Conservation (phyloP, 1,140 invertebrate genomes). For the Drosophila ambigua region DNA sequence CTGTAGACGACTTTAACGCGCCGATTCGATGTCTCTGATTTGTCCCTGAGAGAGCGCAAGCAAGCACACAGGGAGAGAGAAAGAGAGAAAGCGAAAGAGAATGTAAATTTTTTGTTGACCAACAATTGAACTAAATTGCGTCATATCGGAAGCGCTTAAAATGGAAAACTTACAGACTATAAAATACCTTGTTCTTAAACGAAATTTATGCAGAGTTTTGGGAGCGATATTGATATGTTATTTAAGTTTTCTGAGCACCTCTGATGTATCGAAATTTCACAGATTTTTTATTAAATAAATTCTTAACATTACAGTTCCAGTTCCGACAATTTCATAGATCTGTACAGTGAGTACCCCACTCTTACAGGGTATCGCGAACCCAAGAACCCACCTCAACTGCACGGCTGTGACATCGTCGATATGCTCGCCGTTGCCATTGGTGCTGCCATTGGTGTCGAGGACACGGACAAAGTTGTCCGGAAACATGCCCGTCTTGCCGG, state of each 20-base stretch:
- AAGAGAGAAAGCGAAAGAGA: conserved; percentile 21
- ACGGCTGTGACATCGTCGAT: conserved; percentile 60
- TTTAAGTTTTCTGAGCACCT: too few species aligned
- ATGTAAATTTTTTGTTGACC: conserved; percentile 24
- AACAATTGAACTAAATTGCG: conserved; percentile 37
- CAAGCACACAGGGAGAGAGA: conserved; percentile 12
- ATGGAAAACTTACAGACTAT: neutral
- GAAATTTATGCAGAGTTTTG: too few species aligned
- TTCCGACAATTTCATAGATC: too few species aligned
- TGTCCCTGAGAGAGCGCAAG: conserved; percentile 73
- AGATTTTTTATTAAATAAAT: too few species aligned
- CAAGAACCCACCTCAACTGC: conserved; percentile 72
- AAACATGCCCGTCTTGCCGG: conserved; percentile 96
- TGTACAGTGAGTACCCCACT: too few species aligned
- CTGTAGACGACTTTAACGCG: conserved; percentile 94
- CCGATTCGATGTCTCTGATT: conserved; percentile 85
- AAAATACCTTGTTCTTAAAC: too few species aligned
- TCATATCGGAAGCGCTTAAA: conserved; percentile 19
- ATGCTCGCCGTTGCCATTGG: conserved; percentile 65
- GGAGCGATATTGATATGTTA: too few species aligned
- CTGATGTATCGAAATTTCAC: too few species aligned
- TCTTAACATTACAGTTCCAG: too few species aligned
- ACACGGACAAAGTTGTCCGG: conserved; percentile 98
- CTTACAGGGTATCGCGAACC: neutral
- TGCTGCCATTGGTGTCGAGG: conserved; percentile 71